Evolutionary conservation across 2,113 vertebrate genomes (phyloP), one percentile per base, ranked within the genome.

Genomic region (Saguinus imperator): DNA sequence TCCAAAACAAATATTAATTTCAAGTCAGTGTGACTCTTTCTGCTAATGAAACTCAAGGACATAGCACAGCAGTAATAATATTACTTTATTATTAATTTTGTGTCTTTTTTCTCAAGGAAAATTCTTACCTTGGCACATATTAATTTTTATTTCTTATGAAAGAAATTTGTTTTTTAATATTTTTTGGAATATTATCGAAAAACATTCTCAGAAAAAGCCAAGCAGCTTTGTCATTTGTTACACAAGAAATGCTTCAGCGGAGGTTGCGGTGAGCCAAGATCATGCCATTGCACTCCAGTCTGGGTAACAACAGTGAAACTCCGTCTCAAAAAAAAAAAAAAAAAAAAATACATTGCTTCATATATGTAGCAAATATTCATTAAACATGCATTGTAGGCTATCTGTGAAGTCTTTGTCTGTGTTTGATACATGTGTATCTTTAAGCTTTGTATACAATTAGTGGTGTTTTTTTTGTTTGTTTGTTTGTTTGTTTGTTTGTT

Each of bases 31-130:
- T 45, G 23, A 18, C 32, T 80, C 6, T 94, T 0, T 90, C 61
- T 81, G 70, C 17, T 88, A 87, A 40, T 93, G 75, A 83, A 70
- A 79, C 29, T 73, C 20, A 89, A 83, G 48, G 12, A 40, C 32
- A 64, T 32, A 91, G 40, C 27, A 58, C 18, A 66, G 29, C 35
- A 89, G 43, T 61, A 52, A 64, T 79, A 80, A 18, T n/a, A 40
- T 58, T 82, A 23, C 23, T 95, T 87, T 37, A 50, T 91, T 83
- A 85, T 94, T 94, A 76, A 89, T 61, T 79, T 93, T 84, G 32
- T 92, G 18, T 57, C 61, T 77, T 81, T 92, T 77, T 75, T 37
- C 68, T 70, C 27, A 91, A 83, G 40, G 8, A 55, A 92, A 86
- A 37, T 89, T 92, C 16, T 87, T 94, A 79, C 64, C 40, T 2